Base-by-base conservation (phyloP, 2,113 vertebrate species). In the Apteryx mantelli region DNA sequence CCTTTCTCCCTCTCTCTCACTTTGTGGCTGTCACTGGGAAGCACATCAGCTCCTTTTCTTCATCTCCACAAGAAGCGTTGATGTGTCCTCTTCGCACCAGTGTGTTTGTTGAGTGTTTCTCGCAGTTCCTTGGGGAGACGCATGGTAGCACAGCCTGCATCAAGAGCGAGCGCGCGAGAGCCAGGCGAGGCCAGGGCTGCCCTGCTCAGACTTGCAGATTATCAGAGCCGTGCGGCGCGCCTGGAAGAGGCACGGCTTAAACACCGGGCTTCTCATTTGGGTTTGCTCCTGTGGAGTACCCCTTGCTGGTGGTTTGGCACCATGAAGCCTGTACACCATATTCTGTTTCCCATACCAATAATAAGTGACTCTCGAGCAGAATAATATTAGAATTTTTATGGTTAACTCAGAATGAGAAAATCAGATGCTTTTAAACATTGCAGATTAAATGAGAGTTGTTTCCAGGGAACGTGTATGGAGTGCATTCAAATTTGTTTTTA, bases 401-500 rank as follows among this genome's bases (percentile, higher is more conserved):
- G 65, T 83, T 96, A 78, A 70, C 74, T 93, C 86, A 94, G 91
- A 86, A 79, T 53, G 46, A 91, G 66, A 94, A 94, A 61, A 32
- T 91, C 56, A 79, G 34, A 77, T 55, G 81, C 32, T 95, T 94
- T 95, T 82, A 94, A 95, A 77, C 15, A 13, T 79, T 78, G 77
- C 50, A 80, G 87, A 88, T 96, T 93, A 90, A 96, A 64, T 95
- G 76, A 14, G 25, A 94, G 91, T 95, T 96, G 90, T 92, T 95
- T 95, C 94, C 88, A 88, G 86, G 86, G 95, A 81, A 95, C 93
- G 87, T 58, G 74, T 86, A 63, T 70, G 60, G 78, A 95, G 65
- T 89, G 96, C 90, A 86, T 97, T 97, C 96, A 97, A 97, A 97
- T 95, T 91, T 95, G 77, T 40, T 95, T 97, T 97, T 98, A 96